Evolutionary conservation across 2,888 invertebrate species (phyloP).

Genomic region (Lasioglossum marginatum): DNA sequence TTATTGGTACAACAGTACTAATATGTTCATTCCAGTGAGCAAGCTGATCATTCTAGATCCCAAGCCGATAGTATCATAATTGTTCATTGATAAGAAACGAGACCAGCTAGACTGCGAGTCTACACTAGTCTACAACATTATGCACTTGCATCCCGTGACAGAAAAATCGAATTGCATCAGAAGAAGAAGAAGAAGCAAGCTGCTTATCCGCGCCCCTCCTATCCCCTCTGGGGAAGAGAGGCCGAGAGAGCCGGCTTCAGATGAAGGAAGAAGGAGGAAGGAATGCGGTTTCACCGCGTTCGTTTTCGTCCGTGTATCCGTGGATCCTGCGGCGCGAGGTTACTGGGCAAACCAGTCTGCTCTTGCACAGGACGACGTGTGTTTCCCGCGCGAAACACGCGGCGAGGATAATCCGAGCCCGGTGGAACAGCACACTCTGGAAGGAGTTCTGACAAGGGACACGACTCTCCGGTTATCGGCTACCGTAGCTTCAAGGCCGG

Average conservation of each 20-base stretch:
- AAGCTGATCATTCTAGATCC: too few relatives aligned
- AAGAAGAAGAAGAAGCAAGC: neutral
- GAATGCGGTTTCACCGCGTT: slow-evolving; percentile 74
- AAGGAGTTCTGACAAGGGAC: slow-evolving; percentile 16
- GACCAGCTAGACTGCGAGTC: too few relatives aligned
- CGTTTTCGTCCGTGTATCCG: slow-evolving; percentile 64
- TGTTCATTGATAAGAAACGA: neutral
- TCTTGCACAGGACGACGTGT: slow-evolving; percentile 46
- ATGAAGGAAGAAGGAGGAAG: slow-evolving; percentile 71
- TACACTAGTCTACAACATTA: too few relatives aligned
- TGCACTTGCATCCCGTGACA: neutral
- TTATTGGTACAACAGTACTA: too few relatives aligned
- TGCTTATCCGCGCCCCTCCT: slow-evolving; percentile 32
- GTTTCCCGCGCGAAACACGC: slow-evolving; percentile 60
- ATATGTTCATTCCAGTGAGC: too few relatives aligned
- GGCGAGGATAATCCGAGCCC: slow-evolving; percentile 47
- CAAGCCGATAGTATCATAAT: neutral
- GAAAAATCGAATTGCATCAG: neutral
- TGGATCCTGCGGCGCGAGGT: slow-evolving; percentile 74
- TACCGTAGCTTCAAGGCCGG: slow-evolving; percentile 49
- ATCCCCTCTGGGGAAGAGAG: slow-evolving; percentile 37
- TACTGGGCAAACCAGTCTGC: slow-evolving; percentile 81
- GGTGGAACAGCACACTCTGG: slow-evolving; percentile 33
- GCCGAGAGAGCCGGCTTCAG: neutral
- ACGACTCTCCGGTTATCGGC: slow-evolving; percentile 44